Base-by-base conservation (phyloP, 2,888 invertebrate genomes). In the Baccha elongata region DNA sequence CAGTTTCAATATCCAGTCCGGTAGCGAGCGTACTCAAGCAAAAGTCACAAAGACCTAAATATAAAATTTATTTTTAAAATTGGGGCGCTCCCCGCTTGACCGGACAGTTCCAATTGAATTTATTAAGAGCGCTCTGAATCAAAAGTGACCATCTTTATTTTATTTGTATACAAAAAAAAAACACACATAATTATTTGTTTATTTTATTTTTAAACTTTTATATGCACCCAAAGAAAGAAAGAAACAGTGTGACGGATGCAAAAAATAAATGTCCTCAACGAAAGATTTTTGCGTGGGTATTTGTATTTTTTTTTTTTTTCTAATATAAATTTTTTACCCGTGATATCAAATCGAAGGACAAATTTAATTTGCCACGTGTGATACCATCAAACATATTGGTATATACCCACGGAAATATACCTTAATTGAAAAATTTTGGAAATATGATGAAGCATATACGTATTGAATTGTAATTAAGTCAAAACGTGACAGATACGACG, bases 401-500 rank as follows among this genome's bases (percentile, higher is more conserved):
- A 13, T 6, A 0, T 7, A 37, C 35, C 23, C 10, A 26, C 10
- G 3, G 23, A 32, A 40, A 37, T 21, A 37, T 21, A 26, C 52
- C 21, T 11, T 17, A 53, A 65, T 71, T 81, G 60, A 76, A 76
- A 62, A 29, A 76, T 76, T 76, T 71, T 55, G 65, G 65, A 76
- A 76, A 46, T 68, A 53, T 60, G 29, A 52, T 71, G 76, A 65
- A 71, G 69, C 71, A n/a, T n/a, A n/a, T 37, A 13, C 52, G 75
- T 71, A 81, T 76, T 76, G 81, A 76, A 81, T 76, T 53, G 76
- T 76, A 81, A 76, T 81, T 72, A 81, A 72, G 71, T 48, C 19
- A 26, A 42, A 71, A 76, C 76, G 60, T 81, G 81, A 81, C 80
- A 65, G 69, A 75, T 60, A 29, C 26, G n/a, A n/a, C 37, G 26